phyloP scores from a whole-genome alignment of 1,140 invertebrate genomes.

The Macrobrachium rosenbergii region DNA sequence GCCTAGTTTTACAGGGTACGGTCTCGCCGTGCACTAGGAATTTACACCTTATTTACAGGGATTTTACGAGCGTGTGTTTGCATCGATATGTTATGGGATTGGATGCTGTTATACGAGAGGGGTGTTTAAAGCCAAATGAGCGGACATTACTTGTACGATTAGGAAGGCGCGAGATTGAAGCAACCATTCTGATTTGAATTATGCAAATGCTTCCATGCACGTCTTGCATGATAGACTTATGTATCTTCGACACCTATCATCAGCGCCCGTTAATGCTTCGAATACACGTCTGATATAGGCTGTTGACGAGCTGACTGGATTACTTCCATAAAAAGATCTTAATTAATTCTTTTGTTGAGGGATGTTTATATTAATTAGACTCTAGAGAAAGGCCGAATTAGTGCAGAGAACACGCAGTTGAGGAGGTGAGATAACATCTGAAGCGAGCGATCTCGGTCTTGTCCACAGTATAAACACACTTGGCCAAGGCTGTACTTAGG shows the following conservation, averaged over 20 bases:
- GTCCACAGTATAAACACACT: constrained; percentile 42
- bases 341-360: not conserved
- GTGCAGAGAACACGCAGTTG: constrained; percentile 3
- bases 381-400: not conserved
- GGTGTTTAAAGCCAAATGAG: too few species aligned
- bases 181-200: constrained; percentile 47
- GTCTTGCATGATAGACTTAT: constrained; percentile 21
- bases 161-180: constrained; percentile 21
- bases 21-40: too few species aligned
- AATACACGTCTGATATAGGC: too few species aligned
- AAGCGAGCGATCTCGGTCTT: constrained; percentile 14
- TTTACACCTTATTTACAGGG: too few species aligned
- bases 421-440: constrained; percentile 37
- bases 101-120: too few species aligned
- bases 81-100: too few species aligned
- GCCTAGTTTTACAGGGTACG: constrained; percentile 2
- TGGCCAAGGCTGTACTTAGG: constrained; percentile 25
- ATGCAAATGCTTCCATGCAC: constrained; percentile 46
- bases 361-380: constrained; percentile 22
- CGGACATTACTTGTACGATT: too few species aligned
- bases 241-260: not conserved
- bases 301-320: too few species aligned
- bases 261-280: not conserved
- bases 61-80: too few species aligned
- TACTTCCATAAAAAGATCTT: too few species aligned